These are phyloP conservation scores for Edolisoma coerulescens DNA, from an alignment of 2,113 vertebrate species.

Conservation along the genomic window DNA sequence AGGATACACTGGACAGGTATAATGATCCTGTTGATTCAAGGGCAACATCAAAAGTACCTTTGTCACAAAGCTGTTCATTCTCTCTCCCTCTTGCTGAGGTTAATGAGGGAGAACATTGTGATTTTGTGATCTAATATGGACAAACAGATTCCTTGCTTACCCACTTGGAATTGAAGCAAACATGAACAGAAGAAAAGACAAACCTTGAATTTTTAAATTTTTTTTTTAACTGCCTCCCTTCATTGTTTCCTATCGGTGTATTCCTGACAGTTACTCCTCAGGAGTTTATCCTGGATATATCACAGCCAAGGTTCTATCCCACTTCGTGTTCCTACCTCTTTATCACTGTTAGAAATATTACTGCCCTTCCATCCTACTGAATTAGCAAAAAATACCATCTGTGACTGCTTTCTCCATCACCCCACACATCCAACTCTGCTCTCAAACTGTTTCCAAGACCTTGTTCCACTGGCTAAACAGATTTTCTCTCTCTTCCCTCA, in stretches of 20 bases:
- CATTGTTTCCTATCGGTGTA: background rate
- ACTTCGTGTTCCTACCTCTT: background rate
- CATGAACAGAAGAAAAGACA: background rate
- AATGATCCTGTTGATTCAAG: background rate
- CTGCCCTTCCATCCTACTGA: background rate
- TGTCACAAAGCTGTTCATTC: background rate
- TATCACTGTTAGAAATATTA: background rate
- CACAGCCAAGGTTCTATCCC: background rate
- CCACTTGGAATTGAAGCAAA: background rate
- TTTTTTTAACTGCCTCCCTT: background rate
- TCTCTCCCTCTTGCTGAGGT: background rate
- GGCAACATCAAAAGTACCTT: background rate
- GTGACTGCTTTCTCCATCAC: background rate
- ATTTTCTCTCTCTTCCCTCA: background rate
- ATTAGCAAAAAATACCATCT: background rate
- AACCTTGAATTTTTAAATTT: background rate
- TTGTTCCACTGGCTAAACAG: background rate
- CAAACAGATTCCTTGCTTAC: background rate
- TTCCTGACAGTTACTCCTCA: background rate
- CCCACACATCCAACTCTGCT: background rate
- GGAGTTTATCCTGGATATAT: background rate
- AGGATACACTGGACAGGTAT: background rate
- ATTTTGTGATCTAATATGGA: background rate
- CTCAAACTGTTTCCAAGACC: constrained; percentile 9
- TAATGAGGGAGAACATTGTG: background rate